Evolutionary conservation across 2,113 vertebrate species (phyloP).

Genomic region (Parus major): DNA sequence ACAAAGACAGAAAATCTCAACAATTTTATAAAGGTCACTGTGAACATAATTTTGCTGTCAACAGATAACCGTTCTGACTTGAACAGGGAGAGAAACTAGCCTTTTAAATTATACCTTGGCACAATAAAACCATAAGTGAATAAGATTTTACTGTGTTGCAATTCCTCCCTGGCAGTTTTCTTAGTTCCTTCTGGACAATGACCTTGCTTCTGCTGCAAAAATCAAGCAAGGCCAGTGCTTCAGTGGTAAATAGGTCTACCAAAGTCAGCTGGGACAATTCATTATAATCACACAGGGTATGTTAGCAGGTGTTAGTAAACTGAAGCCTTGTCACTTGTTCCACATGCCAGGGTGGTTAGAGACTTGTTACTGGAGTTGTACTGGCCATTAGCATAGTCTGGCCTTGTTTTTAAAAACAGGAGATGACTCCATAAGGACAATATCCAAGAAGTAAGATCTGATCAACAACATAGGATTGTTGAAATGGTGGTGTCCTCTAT

Average conservation of each 20-base stretch:
- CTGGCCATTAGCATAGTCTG: not conserved
- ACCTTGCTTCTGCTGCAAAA: not conserved
- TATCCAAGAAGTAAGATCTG: not conserved
- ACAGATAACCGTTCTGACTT: not conserved
- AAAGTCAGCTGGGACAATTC: not conserved
- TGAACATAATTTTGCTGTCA: not conserved
- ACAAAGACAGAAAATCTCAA: not conserved
- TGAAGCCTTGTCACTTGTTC: not conserved
- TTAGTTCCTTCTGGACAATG: not conserved
- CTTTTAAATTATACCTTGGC: not conserved
- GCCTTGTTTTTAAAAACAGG: not conserved
- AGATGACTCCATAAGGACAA: not conserved
- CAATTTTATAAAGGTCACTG: not conserved
- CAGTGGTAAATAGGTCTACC: not conserved
- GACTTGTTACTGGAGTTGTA: not conserved
- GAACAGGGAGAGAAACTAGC: not conserved
- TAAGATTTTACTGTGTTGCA: not conserved
- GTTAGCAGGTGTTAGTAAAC: not conserved
- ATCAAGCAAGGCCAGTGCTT: not conserved
- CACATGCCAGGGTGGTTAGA: not conserved
- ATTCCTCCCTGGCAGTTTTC: not conserved
- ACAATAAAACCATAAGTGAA: not conserved
- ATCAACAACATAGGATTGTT: not conserved
- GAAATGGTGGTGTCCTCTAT: not conserved
- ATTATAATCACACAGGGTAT: fast-evolving